A percentile compares a stretch with the other conserved stretches of the same genome.
phyloP scores from a whole-genome alignment of 2,797 vertebrate genomes.

The Oreochromis mossambicus region DNA sequence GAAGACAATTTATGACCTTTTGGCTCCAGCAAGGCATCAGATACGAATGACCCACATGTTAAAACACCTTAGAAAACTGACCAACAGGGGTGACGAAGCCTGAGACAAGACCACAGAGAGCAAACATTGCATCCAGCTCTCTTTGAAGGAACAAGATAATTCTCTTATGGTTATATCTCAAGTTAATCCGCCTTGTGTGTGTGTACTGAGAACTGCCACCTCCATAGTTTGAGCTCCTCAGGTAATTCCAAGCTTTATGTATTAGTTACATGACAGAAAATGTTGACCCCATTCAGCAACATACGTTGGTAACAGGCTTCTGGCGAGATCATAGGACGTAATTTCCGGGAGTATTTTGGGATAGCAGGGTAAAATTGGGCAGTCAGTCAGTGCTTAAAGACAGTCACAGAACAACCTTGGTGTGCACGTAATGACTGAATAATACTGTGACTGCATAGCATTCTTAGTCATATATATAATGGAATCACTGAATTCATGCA shows the following conservation, averaged over 20 bases:
- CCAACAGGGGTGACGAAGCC: background rate
- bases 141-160: background rate
- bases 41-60: background rate
- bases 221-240: background rate
- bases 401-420: background rate
- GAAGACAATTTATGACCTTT: background rate
- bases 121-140: background rate
- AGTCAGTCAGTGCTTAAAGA: background rate
- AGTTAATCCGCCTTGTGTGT: background rate
- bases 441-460: background rate
- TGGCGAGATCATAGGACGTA: background rate
- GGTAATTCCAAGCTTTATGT: background rate
- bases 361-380: background rate
- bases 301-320: slow-evolving; percentile 1
- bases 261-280: slow-evolving; percentile 4
- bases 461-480: background rate
- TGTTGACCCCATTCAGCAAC: slow-evolving; percentile 16
- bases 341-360: background rate
- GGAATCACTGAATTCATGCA: background rate
- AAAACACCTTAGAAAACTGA: background rate
- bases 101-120: background rate
- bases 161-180: background rate
- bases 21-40: background rate
- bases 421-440: background rate
- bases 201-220: background rate